phyloP scores from a whole-genome alignment of 1,140 invertebrate genomes.

The Cepaea nemoralis region DNA sequence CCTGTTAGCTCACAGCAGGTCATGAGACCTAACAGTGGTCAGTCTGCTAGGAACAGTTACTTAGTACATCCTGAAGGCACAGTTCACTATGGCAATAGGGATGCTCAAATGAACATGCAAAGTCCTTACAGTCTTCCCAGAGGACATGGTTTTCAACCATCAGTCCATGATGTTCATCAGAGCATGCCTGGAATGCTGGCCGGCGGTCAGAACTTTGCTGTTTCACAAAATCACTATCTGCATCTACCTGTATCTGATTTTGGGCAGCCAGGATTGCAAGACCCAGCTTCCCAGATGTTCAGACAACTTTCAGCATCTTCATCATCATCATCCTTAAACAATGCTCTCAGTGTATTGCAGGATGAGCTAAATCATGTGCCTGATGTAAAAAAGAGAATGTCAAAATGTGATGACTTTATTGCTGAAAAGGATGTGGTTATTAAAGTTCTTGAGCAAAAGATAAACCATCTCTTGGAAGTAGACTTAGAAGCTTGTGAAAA shows the following conservation, averaged over 20 bases:
- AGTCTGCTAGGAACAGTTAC: background rate
- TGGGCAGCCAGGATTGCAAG: background rate
- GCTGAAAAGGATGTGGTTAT: conserved; percentile 49
- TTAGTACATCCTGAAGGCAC: background rate
- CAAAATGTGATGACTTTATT: conserved; percentile 50
- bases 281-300: background rate
- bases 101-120: background rate
- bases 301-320: background rate
- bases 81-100: background rate
- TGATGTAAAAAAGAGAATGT: conserved; percentile 48
- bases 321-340: background rate
- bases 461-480: conserved; percentile 47
- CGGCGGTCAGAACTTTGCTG: background rate
- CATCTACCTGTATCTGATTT: background rate
- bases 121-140: background rate
- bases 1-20: background rate
- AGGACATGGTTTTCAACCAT: background rate
- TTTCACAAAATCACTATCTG: background rate
- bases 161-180: background rate
- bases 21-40: background rate
- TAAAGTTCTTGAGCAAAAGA: conserved; percentile 45
- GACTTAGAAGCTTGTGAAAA: conserved; percentile 49
- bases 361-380: conserved; percentile 43
- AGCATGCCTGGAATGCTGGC: background rate
- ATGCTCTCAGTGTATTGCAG: background rate